Conservation (phyloP, 2,888 invertebrate genomes). For the Drosophila mimetica region DNA sequence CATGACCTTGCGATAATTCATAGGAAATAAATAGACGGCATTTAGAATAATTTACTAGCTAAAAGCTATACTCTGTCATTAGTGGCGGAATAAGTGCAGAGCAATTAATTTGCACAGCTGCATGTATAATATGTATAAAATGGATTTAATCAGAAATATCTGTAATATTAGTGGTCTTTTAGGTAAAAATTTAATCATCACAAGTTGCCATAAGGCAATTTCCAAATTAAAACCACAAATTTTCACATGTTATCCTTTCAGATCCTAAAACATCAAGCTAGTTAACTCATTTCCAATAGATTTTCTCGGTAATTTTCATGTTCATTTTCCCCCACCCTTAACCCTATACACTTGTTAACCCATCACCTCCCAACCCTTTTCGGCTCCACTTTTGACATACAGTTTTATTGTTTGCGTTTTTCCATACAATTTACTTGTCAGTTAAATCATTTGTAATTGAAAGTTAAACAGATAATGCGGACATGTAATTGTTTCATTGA, state of each 20-base stretch:
- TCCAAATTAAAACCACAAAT: neutral
- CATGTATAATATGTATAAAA: neutral
- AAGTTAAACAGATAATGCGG: conserved; percentile 34
- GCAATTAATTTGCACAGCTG: neutral
- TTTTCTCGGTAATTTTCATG: conserved; percentile 4
- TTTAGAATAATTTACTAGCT: neutral
- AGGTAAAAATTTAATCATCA: conserved; percentile 11
- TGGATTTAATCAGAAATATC: too few species aligned
- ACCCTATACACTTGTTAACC: conserved; percentile 3
- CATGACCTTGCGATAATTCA: neutral
- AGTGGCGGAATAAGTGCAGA: neutral
- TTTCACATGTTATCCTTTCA: conserved; percentile 2
- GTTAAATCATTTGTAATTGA: conserved; percentile 39
- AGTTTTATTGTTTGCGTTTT: conserved; percentile 34
- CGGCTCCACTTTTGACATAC: conserved; percentile 21
- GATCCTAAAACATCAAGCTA: neutral
- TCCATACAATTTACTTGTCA: conserved; percentile 38
- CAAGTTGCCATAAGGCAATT: neutral
- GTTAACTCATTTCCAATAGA: conserved; percentile 8
- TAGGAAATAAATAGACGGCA: neutral
- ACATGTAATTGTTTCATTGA: conserved; percentile 31
- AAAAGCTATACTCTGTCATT: neutral
- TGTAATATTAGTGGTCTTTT: too few species aligned
- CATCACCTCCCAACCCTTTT: conserved; percentile 13
- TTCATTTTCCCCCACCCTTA: neutral